These are phyloP conservation scores for Alcis repandata DNA, from an alignment of 2,888 invertebrate species.

Conservation along the genomic window DNA sequence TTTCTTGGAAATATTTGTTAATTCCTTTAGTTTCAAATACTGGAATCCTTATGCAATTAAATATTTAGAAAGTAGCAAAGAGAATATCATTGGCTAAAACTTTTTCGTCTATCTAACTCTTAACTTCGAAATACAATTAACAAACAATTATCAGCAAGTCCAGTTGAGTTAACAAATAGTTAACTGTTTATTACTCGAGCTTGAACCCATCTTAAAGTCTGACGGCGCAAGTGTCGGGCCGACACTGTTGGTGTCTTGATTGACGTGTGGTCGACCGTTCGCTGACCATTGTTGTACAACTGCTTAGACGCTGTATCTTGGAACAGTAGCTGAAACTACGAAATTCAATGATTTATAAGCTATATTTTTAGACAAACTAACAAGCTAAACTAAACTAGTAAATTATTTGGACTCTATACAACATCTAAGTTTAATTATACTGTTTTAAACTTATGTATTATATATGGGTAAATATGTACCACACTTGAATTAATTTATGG, in stretches of 20 bases:
- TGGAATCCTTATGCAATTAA: too few relatives aligned
- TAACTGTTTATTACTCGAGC: slow-evolving; percentile 34
- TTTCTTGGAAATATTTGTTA: too few relatives aligned
- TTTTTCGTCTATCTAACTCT: slow-evolving; percentile 25
- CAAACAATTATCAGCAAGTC: slow-evolving; percentile 30
- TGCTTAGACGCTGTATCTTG: slow-evolving; percentile 10
- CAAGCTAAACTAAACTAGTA: too few relatives aligned
- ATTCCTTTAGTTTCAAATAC: too few relatives aligned
- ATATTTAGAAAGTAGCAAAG: not conserved
- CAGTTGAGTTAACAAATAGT: slow-evolving; percentile 40
- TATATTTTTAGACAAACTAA: not conserved
- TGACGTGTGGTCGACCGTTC: slow-evolving; percentile 78
- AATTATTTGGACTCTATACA: too few relatives aligned
- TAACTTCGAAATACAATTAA: slow-evolving; percentile 26
- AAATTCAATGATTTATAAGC: not conserved
- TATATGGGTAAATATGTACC: too few relatives aligned
- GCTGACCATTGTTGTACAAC: slow-evolving; percentile 62
- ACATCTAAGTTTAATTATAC: too few relatives aligned
- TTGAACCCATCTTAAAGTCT: slow-evolving; percentile 46
- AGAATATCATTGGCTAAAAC: not conserved
- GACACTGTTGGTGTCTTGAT: slow-evolving; percentile 71
- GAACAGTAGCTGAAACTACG: slow-evolving; percentile 48
- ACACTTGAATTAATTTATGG: too few relatives aligned
- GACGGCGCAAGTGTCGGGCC: slow-evolving; percentile 50
- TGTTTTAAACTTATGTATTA: too few relatives aligned